Percentiles rank a stretch among this genome's conserved stretches.
phyloP scores from a whole-genome alignment of 2,797 vertebrate species.

The Darevskia mixta region DNA sequence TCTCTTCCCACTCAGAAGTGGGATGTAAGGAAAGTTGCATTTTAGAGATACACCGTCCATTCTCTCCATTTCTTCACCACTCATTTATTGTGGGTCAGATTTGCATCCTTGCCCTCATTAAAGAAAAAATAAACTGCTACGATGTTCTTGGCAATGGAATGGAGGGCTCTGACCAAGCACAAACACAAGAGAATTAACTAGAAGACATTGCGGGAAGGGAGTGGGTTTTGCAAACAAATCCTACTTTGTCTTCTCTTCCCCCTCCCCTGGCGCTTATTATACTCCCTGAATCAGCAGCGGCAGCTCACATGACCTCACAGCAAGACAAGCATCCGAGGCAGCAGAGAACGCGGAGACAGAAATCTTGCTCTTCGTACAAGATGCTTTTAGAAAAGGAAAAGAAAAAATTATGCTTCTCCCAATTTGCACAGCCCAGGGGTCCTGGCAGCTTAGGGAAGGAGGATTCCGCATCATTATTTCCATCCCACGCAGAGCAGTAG shows the following conservation, averaged over 20 bases:
- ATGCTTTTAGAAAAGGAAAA: not conserved
- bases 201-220: constrained; percentile 9
- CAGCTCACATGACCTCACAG: constrained; percentile 45
- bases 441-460: not conserved
- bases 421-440: not conserved
- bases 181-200: not conserved
- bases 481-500: not conserved
- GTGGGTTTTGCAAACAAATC: constrained; percentile 54
- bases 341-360: constrained; percentile 1
- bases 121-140: not conserved
- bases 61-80: not conserved
- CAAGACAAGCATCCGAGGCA: not conserved
- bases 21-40: not conserved
- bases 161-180: not conserved
- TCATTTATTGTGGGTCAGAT: not conserved
- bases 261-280: constrained; percentile 25
- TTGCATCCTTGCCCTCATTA: too few relatives aligned
- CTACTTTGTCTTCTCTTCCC: constrained; percentile 51
- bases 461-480: constrained; percentile 32
- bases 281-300: constrained; percentile 37
- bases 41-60: not conserved
- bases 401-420: not conserved
- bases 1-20: too few relatives aligned
- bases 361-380: not conserved
- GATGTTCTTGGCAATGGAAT: constrained; percentile 28